These are phyloP conservation scores for Microctenopoma stevenorrisi DNA, from an alignment of 2,797 vertebrate genomes.

Conservation along the genomic window DNA sequence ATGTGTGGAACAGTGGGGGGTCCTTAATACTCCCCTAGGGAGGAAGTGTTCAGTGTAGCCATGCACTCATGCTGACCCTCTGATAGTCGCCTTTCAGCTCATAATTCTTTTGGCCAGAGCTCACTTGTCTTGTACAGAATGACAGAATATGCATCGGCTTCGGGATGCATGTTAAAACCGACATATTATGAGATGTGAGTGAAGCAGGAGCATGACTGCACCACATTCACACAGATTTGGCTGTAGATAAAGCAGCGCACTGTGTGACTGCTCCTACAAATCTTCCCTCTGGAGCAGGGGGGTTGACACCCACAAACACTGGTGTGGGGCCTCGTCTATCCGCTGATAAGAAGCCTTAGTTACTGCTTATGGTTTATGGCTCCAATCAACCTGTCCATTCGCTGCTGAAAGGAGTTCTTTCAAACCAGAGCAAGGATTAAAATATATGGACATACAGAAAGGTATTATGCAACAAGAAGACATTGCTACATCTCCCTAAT, in stretches of 20 bases:
- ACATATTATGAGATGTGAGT: slow-evolving; percentile 66
- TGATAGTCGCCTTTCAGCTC: slow-evolving; percentile 57
- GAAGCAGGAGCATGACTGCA: slow-evolving; percentile 49
- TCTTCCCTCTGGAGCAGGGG: slow-evolving; percentile 51
- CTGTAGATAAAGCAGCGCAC: slow-evolving; percentile 50
- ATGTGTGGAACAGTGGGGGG: slow-evolving; percentile 46
- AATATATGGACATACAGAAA: slow-evolving; percentile 43
- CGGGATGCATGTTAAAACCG: slow-evolving; percentile 55
- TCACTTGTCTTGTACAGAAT: slow-evolving; percentile 43
- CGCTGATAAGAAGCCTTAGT: slow-evolving; percentile 71
- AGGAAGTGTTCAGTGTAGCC: slow-evolving; percentile 55
- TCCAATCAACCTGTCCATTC: slow-evolving; percentile 58
- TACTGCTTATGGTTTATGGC: slow-evolving; percentile 60
- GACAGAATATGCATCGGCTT: slow-evolving; percentile 59
- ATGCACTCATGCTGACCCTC: slow-evolving; percentile 59
- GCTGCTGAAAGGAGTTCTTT: slow-evolving; percentile 57
- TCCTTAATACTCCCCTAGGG: slow-evolving; percentile 59
- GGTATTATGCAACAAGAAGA: slow-evolving; percentile 48
- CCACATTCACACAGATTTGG: slow-evolving; percentile 62
- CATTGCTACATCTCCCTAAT: slow-evolving; percentile 26
- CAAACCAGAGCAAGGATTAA: slow-evolving; percentile 32
- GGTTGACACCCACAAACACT: slow-evolving; percentile 66
- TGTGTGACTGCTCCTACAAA: slow-evolving; percentile 62
- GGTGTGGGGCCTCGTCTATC: slow-evolving; percentile 61
- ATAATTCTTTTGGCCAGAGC: slow-evolving; percentile 51